Evolutionary conservation across 2,797 vertebrate species (phyloP), one percentile per base, ranked within the genome.

Genomic region (Synanceia verrucosa): DNA sequence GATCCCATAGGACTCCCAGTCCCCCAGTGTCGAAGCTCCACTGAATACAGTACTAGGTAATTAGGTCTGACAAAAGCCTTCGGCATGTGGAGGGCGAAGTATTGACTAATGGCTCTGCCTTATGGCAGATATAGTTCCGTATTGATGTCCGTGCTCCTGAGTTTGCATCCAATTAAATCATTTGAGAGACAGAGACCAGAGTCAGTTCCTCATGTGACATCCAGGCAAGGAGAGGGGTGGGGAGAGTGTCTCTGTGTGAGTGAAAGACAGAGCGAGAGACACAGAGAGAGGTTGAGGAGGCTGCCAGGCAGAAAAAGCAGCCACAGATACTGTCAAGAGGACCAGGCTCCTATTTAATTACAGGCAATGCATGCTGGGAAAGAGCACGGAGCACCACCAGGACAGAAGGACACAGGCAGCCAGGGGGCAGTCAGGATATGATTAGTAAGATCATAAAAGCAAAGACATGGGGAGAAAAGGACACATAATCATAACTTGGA

Each of bases 91-190:
- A 88, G 87, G 86, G 84, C 59, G 39, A 90, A 88, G 82, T 89
- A 92, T 92, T 91, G 92, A 93, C 92, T 91, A 88, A 92, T 91
- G 91, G 90, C 85, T 89, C 86, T 81, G 87, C 87, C 88, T 93
- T 92, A 91, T 89, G 87, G 92, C 90, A 91, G 89, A 92, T 92
- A 92, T 88, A 91, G 87, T 86, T 88, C 87, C 60, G 74, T 89
- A 93, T 92, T 92, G 91, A 93, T 91, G 87, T 89, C 84, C 28
- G 46, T 77, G 87, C 76, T 89, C 79, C 89, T 87, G 87, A 88
- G 84, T 91, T 91, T 92, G 91, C 91, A 93, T 94, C 90, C 92
- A 94, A 93, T 94, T 93, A 93, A 93, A 92, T 93, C 79, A 92
- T 92, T 90, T 92, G 89, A 92, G 86, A 89, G 89, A 93, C 91